Evolutionary conservation across 1,140 invertebrate genomes (phyloP).

Genomic region (Homarus americanus): DNA sequence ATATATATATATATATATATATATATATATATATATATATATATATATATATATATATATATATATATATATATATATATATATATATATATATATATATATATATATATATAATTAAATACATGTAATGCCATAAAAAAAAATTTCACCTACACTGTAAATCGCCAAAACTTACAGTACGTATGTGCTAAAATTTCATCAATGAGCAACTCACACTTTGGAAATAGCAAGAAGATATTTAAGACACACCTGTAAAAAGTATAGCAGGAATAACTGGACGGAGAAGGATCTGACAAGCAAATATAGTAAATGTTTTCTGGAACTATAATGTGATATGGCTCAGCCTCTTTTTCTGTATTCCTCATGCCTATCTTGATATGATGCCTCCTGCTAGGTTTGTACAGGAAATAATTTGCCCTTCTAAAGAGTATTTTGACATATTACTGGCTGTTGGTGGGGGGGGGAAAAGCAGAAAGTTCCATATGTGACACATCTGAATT

Average conservation of each 20-base stretch:
- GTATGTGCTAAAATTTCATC: conserved; percentile 26
- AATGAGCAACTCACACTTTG: conserved; percentile 26
- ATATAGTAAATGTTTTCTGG: not conserved
- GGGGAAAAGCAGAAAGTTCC: no score
- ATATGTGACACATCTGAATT: no score
- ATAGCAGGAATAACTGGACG: conserved; percentile 62
- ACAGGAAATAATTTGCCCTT: not conserved
- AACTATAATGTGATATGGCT: conserved; percentile 31
- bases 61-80: conserved; percentile 55
- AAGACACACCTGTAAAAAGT: conserved; percentile 22
- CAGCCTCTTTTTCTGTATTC: not conserved
- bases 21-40: conserved; percentile 41
- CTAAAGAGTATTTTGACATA: no score
- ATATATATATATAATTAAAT: conserved; percentile 35
- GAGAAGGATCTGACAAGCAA: conserved; percentile 49
- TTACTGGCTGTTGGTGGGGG: no score
- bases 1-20: conserved; percentile 29
- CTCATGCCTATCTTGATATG: not conserved
- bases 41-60: conserved; percentile 52
- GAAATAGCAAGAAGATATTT: conserved; percentile 25
- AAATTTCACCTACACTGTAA: conserved; percentile 2
- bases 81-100: conserved; percentile 41
- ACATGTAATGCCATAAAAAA: conserved; percentile 1
- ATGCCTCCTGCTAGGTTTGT: not conserved
- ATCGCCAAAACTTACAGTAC: conserved; percentile 8